A percentile compares a stretch with the other conserved stretches of the same genome.
Evolutionary conservation across 1,140 invertebrate species (phyloP).

Genomic region (Panonychus citri): DNA sequence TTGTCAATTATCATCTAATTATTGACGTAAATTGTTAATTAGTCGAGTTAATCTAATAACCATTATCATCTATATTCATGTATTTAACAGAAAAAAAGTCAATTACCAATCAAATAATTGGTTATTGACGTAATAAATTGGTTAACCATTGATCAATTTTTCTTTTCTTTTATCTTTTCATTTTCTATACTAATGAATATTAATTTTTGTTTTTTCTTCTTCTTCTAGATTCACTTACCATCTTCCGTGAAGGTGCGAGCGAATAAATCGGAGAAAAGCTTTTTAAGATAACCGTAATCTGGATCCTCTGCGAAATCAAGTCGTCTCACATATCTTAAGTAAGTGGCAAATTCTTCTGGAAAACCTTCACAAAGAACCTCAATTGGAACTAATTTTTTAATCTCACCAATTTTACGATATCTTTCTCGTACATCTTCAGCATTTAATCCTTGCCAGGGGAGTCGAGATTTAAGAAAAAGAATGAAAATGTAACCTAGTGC

Average conservation of each 20-base stretch:
- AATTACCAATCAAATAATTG: no score
- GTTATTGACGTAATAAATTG: no score
- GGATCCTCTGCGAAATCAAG: conserved; percentile 36
- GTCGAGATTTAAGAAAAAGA: conserved; percentile 94
- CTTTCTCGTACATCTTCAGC: conserved; percentile 96
- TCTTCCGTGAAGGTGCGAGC: conserved; percentile 25
- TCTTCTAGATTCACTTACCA: conserved; percentile 16
- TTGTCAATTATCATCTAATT: no score
- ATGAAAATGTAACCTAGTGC: conserved; percentile 99
- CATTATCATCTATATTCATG: no score
- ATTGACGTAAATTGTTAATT: no score
- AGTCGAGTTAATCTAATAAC: no score
- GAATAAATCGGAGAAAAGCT: conserved; percentile 27
- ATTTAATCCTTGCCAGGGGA: conserved; percentile 99
- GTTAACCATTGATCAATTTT: no score
- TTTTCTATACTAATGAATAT: no score
- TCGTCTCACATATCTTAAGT: conserved; percentile 42
- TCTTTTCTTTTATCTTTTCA: no score
- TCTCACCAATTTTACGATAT: conserved; percentile 99
- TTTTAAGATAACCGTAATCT: conserved; percentile 32
- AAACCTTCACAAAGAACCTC: conserved; percentile 92
- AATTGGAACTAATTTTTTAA: conserved; percentile 88
- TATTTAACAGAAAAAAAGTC: no score
- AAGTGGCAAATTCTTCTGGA: conserved; percentile 65
- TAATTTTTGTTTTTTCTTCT: no score